Conservation (phyloP, 2,888 invertebrate species). For the Drosophila peninsularis region DNA sequence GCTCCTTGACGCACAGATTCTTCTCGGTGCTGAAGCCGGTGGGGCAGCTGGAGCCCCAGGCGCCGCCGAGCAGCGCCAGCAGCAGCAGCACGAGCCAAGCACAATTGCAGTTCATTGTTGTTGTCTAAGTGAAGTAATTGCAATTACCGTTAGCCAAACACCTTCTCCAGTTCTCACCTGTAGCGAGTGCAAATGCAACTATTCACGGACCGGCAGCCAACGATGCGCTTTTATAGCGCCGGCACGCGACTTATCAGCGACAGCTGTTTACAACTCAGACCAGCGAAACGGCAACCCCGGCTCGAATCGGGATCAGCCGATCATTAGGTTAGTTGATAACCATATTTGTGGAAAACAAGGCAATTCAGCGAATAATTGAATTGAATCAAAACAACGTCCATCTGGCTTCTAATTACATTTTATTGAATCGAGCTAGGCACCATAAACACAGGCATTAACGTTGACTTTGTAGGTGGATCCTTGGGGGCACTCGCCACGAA, state of each 20-base stretch:
- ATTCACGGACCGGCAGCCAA: constrained; percentile 20
- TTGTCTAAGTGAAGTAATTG: not conserved
- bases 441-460: constrained; percentile 79
- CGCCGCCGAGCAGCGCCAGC: constrained; percentile 45
- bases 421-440: constrained; percentile 11
- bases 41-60: constrained; percentile 54
- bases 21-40: constrained; percentile 53
- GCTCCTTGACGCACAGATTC: constrained; percentile 62
- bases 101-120: constrained; percentile 53
- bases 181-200: constrained; percentile 39
- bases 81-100: constrained; percentile 58
- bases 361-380: constrained; percentile 16
- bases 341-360: constrained; percentile 9
- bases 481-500: constrained; percentile 80
- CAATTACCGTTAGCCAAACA: constrained; percentile 13
- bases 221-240: constrained; percentile 49
- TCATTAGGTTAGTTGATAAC: constrained; percentile 50
- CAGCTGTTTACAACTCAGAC: constrained; percentile 36
- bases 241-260: constrained; percentile 27
- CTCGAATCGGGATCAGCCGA: constrained; percentile 14
- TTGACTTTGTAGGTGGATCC: constrained; percentile 70
- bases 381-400: constrained; percentile 23
- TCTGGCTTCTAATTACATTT: constrained; percentile 32
- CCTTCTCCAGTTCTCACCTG: constrained; percentile 34
- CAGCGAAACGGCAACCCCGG: constrained; percentile 7